These are phyloP conservation scores for Chaetodon auriga DNA, from an alignment of 2,113 vertebrate genomes.

Conservation along the genomic window DNA sequence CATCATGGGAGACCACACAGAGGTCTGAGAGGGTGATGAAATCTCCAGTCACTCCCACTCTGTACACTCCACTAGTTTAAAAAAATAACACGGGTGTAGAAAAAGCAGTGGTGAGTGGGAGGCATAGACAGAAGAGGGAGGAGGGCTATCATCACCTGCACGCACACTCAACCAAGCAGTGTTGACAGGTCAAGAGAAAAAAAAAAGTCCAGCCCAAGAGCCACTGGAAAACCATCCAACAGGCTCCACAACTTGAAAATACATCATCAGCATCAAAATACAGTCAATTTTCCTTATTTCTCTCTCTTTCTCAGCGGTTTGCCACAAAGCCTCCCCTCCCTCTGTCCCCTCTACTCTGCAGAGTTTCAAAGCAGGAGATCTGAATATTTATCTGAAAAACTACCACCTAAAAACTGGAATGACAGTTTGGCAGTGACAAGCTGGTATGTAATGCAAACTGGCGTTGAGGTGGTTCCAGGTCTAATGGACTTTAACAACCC, in stretches of 20 bases:
- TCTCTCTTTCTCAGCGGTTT: neutral
- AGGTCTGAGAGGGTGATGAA: conserved; percentile 25
- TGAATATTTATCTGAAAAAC: conserved; percentile 23
- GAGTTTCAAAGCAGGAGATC: conserved; percentile 21
- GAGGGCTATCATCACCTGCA: conserved; percentile 27
- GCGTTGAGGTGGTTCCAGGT: neutral
- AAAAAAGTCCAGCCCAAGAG: conserved; percentile 15
- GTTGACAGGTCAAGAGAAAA: conserved; percentile 47
- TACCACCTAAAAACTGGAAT: neutral
- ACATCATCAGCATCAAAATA: conserved; percentile 13
- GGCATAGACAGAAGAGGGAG: conserved; percentile 11
- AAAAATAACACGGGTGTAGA: conserved; percentile 12
- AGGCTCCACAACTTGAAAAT: conserved; percentile 39
- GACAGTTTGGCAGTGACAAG: neutral
- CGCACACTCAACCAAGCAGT: conserved; percentile 29
- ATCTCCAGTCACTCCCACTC: conserved; percentile 38
- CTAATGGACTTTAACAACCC: neutral
- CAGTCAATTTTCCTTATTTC: conserved; percentile 1
- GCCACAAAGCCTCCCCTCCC: conserved; percentile 3
- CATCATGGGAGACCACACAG: conserved; percentile 4
- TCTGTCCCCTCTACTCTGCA: neutral
- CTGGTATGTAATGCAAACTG: conserved; percentile 3
- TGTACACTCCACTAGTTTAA: conserved; percentile 2
- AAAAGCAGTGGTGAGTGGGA: conserved; percentile 18
- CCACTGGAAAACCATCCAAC: conserved; percentile 32